Percentiles rank a stretch among this genome's conserved stretches.
Conservation (phyloP, 2,888 invertebrate genomes). For the Sylvicola fuscatus region DNA sequence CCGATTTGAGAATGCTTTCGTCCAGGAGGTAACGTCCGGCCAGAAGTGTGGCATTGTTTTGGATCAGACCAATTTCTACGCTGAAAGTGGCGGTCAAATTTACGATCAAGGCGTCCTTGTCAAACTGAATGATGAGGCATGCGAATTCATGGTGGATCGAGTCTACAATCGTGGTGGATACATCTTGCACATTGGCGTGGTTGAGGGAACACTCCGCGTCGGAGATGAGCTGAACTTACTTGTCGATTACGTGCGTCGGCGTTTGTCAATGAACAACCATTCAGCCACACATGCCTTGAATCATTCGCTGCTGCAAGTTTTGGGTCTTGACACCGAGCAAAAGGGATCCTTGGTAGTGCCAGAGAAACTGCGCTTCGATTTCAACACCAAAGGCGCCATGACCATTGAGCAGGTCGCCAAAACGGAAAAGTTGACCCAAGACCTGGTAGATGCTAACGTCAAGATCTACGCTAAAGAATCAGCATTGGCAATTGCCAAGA, state of each 20-base stretch:
- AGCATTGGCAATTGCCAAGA: constrained; percentile 65
- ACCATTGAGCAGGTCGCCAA: constrained; percentile 69
- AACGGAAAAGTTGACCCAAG: constrained; percentile 59
- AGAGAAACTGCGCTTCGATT: constrained; percentile 92
- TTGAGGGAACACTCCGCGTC: constrained; percentile 63
- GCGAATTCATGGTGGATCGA: constrained; percentile 80
- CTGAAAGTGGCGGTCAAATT: constrained; percentile 98
- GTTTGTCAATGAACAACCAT: constrained; percentile 96
- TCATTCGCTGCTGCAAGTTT: constrained; percentile 74
- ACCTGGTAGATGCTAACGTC: constrained; percentile 53
- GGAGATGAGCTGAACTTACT: constrained; percentile 69
- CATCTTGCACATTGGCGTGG: constrained; percentile 76
- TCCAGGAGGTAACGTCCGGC: constrained; percentile 57
- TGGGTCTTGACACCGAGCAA: constrained; percentile 85
- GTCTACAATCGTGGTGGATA: constrained; percentile 93
- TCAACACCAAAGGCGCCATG: constrained; percentile 86
- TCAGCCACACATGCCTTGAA: constrained; percentile 95
- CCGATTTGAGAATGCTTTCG: constrained; percentile 59
- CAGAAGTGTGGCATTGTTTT: constrained; percentile 83
- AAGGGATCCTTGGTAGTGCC: constrained; percentile 94
- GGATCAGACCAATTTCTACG: constrained; percentile 89
- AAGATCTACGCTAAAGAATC: constrained; percentile 78
- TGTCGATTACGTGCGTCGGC: constrained; percentile 67
- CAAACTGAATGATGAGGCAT: constrained; percentile 62
- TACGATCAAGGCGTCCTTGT: constrained; percentile 87